Evolutionary conservation across 2,888 invertebrate species (phyloP).

Genomic region (Dryomyza anilis): DNA sequence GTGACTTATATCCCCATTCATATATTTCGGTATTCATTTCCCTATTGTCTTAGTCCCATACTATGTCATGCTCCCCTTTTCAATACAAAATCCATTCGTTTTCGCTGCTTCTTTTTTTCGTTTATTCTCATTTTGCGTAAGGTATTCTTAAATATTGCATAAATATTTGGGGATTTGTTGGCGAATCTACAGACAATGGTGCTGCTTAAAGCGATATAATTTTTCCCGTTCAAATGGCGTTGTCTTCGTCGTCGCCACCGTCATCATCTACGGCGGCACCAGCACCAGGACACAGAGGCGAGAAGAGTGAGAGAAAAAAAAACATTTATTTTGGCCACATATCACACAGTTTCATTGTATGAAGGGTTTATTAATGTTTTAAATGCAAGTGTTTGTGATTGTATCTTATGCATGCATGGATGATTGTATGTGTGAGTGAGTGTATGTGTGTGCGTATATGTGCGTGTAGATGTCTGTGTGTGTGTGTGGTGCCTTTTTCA

Average conservation of each 20-base stretch:
- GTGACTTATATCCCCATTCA: too few relatives aligned
- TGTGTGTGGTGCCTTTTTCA: conserved; percentile 22
- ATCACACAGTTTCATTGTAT: conserved; percentile 18
- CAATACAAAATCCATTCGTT: background rate
- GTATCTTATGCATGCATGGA: background rate
- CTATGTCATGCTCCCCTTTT: background rate
- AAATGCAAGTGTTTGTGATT: conserved; percentile 45
- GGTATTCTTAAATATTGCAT: conserved; percentile 4
- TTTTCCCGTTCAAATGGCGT: too few relatives aligned
- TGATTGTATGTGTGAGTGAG: conserved; percentile 1
- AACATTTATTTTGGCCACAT: conserved; percentile 44
- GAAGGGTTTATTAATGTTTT: conserved; percentile 48
- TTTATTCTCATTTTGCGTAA: background rate
- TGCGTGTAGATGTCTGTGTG: conserved; percentile 1
- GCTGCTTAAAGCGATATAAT: background rate
- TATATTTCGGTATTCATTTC: too few relatives aligned
- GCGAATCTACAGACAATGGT: too few relatives aligned
- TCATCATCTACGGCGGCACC: background rate
- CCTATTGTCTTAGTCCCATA: too few relatives aligned
- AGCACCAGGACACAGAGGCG: background rate
- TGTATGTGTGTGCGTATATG: background rate
- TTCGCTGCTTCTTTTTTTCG: background rate
- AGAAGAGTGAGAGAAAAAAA: conserved; percentile 12
- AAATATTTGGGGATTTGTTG: conserved; percentile 11
- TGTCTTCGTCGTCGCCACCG: too few relatives aligned